Evolutionary conservation across 92 coral and sea anemone species (phyloP).

Genomic region (Heliopora coerulea): DNA sequence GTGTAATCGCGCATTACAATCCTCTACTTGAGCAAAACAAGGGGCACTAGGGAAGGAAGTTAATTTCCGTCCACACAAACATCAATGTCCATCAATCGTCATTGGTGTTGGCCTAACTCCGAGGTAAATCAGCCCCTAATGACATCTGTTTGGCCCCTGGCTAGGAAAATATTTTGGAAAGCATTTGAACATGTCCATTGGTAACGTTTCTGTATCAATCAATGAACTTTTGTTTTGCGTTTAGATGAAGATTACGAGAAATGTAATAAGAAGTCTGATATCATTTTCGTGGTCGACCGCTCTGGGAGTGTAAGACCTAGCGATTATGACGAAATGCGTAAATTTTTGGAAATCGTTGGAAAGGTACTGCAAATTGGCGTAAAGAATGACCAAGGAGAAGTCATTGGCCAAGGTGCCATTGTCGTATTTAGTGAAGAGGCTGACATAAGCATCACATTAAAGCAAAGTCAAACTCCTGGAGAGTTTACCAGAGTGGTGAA

Average conservation of each 20-base stretch:
- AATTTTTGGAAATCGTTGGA: not conserved
- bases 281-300: conserved; percentile 32
- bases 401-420: conserved; percentile 25
- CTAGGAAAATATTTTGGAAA: too few relatives aligned
- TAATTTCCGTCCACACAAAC: too few relatives aligned
- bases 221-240: not conserved
- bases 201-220: not conserved
- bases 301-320: conserved; percentile 19
- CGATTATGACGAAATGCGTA: conserved; percentile 27
- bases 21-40: too few relatives aligned
- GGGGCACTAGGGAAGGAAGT: too few relatives aligned
- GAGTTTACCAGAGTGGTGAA: not conserved
- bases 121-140: too few relatives aligned
- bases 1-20: too few relatives aligned
- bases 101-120: too few relatives aligned
- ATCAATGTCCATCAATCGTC: too few relatives aligned
- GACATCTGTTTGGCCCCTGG: too few relatives aligned
- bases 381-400: conserved; percentile 13
- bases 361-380: conserved; percentile 33
- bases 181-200: too few relatives aligned
- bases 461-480: conserved; percentile 12
- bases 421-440: conserved; percentile 32
- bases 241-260: not conserved
- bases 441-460: not conserved
- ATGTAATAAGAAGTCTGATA: conserved; percentile 28